Evolutionary conservation across 1,140 invertebrate genomes (phyloP).

Genomic region (Solenopsis fugax): DNA sequence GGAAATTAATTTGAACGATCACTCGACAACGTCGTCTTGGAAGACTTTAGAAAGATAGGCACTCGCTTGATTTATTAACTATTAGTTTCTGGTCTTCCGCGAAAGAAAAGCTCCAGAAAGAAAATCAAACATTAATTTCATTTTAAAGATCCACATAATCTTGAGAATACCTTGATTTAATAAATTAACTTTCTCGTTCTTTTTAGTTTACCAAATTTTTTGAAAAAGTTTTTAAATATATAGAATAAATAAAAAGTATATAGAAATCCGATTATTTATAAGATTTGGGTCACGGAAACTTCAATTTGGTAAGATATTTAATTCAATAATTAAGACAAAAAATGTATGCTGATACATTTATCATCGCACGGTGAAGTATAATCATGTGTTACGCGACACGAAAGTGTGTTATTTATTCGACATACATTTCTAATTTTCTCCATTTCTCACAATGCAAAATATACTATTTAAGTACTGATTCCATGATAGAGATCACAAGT

Average conservation of each 20-base stretch:
- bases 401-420: not conserved
- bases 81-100: not conserved
- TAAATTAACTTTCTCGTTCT: not conserved
- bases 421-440: slow-evolving; percentile 3
- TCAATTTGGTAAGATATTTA: slow-evolving; percentile 25
- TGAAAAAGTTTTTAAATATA: not conserved
- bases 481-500: slow-evolving; percentile 23
- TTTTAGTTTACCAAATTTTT: not conserved
- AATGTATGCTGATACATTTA: not conserved
- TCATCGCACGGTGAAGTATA: slow-evolving; percentile 10
- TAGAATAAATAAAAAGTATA: not conserved
- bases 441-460: slow-evolving; percentile 15
- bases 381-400: not conserved
- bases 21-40: slow-evolving; percentile 46
- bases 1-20: slow-evolving; percentile 19
- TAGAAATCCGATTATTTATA: not conserved
- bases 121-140: not conserved
- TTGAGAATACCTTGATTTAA: not conserved
- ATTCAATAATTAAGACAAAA: slow-evolving; percentile 26
- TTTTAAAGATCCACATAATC: slow-evolving; percentile 4
- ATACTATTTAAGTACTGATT: slow-evolving; percentile 47
- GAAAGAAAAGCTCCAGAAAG: not conserved
- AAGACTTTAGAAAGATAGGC: slow-evolving; percentile 71
- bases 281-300: not conserved
- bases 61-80: slow-evolving; percentile 63